phyloP scores from a whole-genome alignment of 2,888 invertebrate species.

The Physocephala rufipes region DNA sequence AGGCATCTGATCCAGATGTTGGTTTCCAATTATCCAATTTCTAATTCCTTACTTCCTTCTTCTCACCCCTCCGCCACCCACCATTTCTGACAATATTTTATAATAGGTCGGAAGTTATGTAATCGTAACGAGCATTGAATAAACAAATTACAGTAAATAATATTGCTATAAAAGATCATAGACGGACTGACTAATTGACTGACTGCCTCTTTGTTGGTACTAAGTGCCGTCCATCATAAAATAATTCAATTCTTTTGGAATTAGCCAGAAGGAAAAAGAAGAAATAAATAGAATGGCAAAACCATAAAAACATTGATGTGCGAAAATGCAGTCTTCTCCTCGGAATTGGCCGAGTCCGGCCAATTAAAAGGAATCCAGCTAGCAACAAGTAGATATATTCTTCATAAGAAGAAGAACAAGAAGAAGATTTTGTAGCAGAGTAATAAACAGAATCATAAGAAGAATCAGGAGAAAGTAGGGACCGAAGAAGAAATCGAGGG shows the following conservation, averaged over 20 bases:
- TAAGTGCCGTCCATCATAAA: not conserved
- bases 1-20: too few species aligned
- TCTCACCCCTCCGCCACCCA: not conserved
- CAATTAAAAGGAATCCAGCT: slow-evolving; percentile 25
- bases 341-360: slow-evolving; percentile 25
- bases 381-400: not conserved
- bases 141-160: too few species aligned
- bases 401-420: not conserved
- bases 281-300: not conserved
- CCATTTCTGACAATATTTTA: not conserved
- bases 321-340: slow-evolving; percentile 19
- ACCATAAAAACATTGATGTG: not conserved
- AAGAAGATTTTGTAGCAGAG: not conserved
- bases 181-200: too few species aligned
- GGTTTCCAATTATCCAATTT: not conserved
- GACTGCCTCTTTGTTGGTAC: too few species aligned
- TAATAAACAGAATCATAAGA: not conserved
- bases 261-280: not conserved
- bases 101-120: not conserved
- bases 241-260: slow-evolving; percentile 19
- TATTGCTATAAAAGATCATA: too few species aligned
- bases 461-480: too few species aligned
- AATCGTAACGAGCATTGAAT: too few species aligned
- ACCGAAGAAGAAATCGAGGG: too few species aligned
- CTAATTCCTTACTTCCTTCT: not conserved